phyloP scores from a whole-genome alignment of 2,797 vertebrate species.

The Halcyon badia region DNA sequence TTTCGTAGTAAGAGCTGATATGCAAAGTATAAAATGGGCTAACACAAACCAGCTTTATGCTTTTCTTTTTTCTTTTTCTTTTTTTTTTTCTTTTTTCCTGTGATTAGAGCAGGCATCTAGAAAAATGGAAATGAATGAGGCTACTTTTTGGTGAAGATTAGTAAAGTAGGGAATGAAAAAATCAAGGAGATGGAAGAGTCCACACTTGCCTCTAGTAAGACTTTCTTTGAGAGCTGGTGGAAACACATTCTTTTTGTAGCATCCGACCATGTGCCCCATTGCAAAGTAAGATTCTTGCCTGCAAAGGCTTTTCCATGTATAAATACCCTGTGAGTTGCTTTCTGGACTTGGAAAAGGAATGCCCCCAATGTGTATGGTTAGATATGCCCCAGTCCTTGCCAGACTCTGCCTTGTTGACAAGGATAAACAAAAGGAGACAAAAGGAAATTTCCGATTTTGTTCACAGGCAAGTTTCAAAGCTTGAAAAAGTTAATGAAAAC shows the following conservation, averaged over 20 bases:
- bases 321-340: not conserved
- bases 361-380: not conserved
- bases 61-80: not conserved
- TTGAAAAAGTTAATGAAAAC: slow-evolving; percentile 13
- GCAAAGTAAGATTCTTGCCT: not conserved
- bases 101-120: not conserved
- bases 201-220: not conserved
- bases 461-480: not conserved
- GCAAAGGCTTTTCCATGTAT: not conserved
- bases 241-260: not conserved
- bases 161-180: not conserved
- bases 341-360: not conserved
- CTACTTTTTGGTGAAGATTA: not conserved
- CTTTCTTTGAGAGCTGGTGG: not conserved
- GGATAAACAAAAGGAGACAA: not conserved
- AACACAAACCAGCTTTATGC: not conserved
- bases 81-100: not conserved
- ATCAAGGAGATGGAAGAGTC: not conserved
- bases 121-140: not conserved
- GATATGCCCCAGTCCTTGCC: not conserved
- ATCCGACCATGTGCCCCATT: not conserved
- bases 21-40: not conserved
- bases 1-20: not conserved
- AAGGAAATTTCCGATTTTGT: not conserved
- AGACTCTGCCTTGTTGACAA: not conserved